A percentile compares a stretch with the other conserved stretches of the same genome.
These are phyloP conservation scores for Eupithecia inturbata DNA, from an alignment of 2,888 invertebrate species.

Conservation along the genomic window DNA sequence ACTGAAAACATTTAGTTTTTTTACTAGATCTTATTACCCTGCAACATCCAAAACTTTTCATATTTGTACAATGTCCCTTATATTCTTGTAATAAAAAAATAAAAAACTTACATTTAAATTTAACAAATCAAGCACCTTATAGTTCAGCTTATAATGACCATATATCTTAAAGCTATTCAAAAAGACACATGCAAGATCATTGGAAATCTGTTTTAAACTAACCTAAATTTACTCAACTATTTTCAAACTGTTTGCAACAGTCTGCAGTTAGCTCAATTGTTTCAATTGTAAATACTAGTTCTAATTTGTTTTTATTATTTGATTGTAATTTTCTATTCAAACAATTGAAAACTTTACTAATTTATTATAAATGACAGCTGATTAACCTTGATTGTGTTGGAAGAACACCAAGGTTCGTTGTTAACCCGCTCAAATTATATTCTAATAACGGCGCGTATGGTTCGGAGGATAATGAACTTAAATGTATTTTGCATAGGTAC, in stretches of 20 bases:
- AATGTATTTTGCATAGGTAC: neutral
- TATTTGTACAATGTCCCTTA: conserved; percentile 38
- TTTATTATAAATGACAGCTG: too few species aligned
- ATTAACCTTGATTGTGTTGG: too few species aligned
- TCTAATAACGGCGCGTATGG: too few species aligned
- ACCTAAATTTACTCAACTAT: neutral
- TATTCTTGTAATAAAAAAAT: conserved; percentile 23
- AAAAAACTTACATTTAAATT: conserved; percentile 27
- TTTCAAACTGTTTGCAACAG: too few species aligned
- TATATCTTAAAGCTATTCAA: conserved; percentile 50
- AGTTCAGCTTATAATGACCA: conserved; percentile 62
- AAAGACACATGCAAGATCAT: conserved; percentile 51
- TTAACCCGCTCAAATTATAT: too few species aligned
- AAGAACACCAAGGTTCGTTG: too few species aligned
- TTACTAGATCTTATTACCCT: conserved; percentile 52
- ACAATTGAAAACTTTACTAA: too few species aligned
- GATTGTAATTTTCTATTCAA: neutral
- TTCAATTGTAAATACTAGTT: too few species aligned
- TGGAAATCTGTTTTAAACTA: conserved; percentile 40
- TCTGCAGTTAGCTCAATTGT: too few species aligned
- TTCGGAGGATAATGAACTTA: too few species aligned
- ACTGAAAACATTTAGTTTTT: conserved; percentile 26
- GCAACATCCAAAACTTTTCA: conserved; percentile 54
- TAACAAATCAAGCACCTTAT: conserved; percentile 63
- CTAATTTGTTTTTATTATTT: too few species aligned